Conservation (phyloP, 2,797 vertebrate genomes). For the Rhinella marina region DNA sequence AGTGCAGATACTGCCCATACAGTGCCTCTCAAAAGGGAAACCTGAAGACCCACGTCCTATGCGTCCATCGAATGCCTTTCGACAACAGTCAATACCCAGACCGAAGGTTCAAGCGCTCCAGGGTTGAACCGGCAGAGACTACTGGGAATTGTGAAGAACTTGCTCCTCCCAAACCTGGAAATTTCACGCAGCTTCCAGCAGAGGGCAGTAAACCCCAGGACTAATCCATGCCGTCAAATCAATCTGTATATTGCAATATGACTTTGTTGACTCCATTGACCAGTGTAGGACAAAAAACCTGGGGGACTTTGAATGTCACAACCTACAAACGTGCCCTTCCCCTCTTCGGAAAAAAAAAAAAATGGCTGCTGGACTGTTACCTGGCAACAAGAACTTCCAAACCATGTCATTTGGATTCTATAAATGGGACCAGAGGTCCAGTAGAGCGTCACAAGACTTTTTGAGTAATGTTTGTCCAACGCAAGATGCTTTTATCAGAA, state of each 20-base stretch:
- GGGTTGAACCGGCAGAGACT: conserved; percentile 76
- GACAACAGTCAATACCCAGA: conserved; percentile 95
- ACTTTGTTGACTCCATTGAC: conserved; percentile 62
- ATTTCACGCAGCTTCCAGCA: conserved; percentile 68
- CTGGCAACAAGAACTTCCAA: conserved; percentile 78
- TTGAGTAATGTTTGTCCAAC: conserved; percentile 78
- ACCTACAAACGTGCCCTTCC: conserved; percentile 56
- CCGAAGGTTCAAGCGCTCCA: conserved; percentile 91
- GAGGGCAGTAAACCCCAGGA: conserved; percentile 71
- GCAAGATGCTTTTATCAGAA: conserved; percentile 85
- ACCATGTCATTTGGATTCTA: conserved; percentile 71
- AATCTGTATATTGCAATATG: conserved; percentile 61
- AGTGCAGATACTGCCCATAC: conserved; percentile 91
- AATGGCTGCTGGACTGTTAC: conserved; percentile 82
- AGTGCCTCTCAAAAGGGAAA: conserved; percentile 96
- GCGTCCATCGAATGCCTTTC: conserved; percentile 95
- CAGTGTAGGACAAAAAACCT: conserved; percentile 62
- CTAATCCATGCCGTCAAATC: conserved; percentile 65
- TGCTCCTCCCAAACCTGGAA: conserved; percentile 64
- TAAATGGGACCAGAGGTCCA: conserved; percentile 67
- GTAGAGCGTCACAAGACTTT: conserved; percentile 70
- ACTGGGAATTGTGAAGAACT: conserved; percentile 76
- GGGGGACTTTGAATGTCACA: conserved; percentile 66
- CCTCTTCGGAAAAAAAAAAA: conserved; percentile 72
- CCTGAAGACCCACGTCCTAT: conserved; percentile 93